A percentile compares a stretch with the other conserved stretches of the same genome.
These are phyloP conservation scores for Pseudomyrmex gracilis DNA, from an alignment of 1,140 invertebrate genomes.

Conservation along the genomic window DNA sequence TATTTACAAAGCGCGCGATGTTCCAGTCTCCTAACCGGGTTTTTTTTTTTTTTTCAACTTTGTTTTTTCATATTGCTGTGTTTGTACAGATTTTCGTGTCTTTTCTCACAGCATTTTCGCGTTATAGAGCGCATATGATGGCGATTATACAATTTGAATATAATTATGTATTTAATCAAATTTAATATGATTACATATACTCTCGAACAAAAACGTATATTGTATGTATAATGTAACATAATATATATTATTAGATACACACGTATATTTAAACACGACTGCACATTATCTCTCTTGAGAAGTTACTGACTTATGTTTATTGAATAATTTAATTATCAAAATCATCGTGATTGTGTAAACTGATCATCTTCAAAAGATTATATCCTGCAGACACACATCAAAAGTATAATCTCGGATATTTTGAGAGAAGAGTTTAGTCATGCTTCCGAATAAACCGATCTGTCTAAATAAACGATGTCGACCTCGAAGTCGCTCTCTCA, in stretches of 20 bases:
- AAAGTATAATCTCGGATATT: neutral
- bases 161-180: too few relatives aligned
- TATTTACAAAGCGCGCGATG: constrained; percentile 15
- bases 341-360: neutral
- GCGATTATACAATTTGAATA: neutral
- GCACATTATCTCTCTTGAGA: neutral
- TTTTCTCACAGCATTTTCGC: neutral
- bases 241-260: too few relatives aligned
- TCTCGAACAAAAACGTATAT: neutral
- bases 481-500: constrained; percentile 34
- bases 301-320: neutral
- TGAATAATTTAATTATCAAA: neutral
- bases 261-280: too few relatives aligned
- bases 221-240: neutral
- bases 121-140: neutral
- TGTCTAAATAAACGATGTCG: neutral
- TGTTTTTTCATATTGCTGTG: neutral
- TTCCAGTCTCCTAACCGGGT: neutral
- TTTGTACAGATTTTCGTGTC: neutral
- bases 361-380: neutral
- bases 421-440: neutral
- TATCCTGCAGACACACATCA: neutral
- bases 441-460: neutral
- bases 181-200: too few relatives aligned
- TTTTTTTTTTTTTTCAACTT: neutral